Conservation (phyloP, 2,888 invertebrate genomes). For the Helicoverpa assulta region DNA sequence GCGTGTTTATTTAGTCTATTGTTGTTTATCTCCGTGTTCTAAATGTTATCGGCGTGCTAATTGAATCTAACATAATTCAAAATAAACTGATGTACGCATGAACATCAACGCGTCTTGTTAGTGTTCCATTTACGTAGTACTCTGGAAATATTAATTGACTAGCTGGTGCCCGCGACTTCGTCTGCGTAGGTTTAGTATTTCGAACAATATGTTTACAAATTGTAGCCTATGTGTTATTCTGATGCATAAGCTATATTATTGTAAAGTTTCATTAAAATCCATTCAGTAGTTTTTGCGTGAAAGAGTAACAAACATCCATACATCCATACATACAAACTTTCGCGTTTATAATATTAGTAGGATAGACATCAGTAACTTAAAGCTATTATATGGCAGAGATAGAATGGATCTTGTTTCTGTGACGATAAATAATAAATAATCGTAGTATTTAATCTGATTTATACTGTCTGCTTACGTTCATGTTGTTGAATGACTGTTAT, state of each 20-base stretch:
- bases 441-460: slow-evolving; percentile 17
- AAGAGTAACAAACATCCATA: too few relatives aligned
- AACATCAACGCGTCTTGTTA: not conserved
- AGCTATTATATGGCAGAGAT: not conserved
- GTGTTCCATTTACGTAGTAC: slow-evolving; percentile 16
- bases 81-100: not conserved
- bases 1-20: slow-evolving; percentile 10
- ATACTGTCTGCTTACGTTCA: slow-evolving; percentile 1
- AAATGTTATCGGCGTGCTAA: slow-evolving; percentile 13
- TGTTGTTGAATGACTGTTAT: slow-evolving; percentile 13
- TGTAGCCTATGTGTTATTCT: too few relatives aligned
- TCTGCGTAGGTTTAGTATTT: too few relatives aligned
- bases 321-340: too few relatives aligned
- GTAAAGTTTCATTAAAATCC: too few relatives aligned
- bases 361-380: not conserved
- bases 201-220: too few relatives aligned
- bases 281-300: too few relatives aligned
- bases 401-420: not conserved
- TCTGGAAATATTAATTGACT: not conserved
- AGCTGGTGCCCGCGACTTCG: too few relatives aligned
- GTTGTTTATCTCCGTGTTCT: not conserved
- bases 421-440: slow-evolving; percentile 5
- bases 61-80: not conserved
- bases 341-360: too few relatives aligned
- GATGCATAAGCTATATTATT: too few relatives aligned